Percentiles rank a stretch among this genome's conserved stretches.
phyloP scores from a whole-genome alignment of 2,113 vertebrate genomes.

The Dasyurus viverrinus region DNA sequence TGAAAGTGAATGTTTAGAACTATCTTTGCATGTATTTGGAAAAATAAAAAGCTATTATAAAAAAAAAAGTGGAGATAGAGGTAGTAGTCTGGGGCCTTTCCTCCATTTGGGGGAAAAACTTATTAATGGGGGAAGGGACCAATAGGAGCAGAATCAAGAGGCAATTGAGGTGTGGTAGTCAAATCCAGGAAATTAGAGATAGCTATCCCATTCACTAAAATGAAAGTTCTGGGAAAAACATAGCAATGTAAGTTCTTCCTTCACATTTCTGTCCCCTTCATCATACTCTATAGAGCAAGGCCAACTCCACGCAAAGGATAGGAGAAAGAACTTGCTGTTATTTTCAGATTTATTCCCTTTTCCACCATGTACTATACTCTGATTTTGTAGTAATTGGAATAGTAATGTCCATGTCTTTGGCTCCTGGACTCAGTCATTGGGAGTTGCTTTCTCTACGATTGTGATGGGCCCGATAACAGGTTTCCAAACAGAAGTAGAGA shows the following conservation, averaged over 20 bases:
- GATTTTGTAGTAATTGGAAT: not conserved
- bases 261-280: not conserved
- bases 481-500: constrained; percentile 2
- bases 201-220: not conserved
- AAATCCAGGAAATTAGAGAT: not conserved
- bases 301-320: not conserved
- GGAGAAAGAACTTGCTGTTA: not conserved
- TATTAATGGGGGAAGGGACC: not conserved
- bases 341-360: not conserved
- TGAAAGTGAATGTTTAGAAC: too few relatives aligned
- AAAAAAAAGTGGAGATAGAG: not conserved
- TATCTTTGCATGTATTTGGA: too few relatives aligned
- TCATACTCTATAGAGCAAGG: not conserved
- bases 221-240: not conserved
- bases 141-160: not conserved
- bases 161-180: not conserved
- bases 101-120: not conserved
- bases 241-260: not conserved
- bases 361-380: not conserved
- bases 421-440: not conserved
- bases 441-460: not conserved
- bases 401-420: not conserved
- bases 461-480: not conserved
- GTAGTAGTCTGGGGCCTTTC: not conserved
- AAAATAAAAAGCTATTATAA: too few relatives aligned